Percentiles rank a stretch among this genome's conserved stretches.
phyloP scores from a whole-genome alignment of 1,140 invertebrate genomes.

The Choristoneura fumiferana region DNA sequence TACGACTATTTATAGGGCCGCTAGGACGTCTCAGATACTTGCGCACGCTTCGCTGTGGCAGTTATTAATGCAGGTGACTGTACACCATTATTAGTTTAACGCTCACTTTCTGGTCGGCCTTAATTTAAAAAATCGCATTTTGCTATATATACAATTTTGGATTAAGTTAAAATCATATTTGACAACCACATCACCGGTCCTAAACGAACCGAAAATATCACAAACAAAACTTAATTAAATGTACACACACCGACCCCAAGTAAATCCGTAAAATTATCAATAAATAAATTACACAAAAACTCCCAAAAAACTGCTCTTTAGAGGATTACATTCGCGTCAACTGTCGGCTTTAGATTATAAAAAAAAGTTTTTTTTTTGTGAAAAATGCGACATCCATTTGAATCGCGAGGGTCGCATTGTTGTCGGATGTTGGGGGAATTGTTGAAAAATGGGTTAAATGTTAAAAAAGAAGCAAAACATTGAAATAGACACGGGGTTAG shows the following conservation, averaged over 20 bases:
- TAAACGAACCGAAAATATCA: slow-evolving; percentile 17
- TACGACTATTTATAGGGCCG: no score
- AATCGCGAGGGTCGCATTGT: slow-evolving; percentile 56
- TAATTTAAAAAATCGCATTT: no score
- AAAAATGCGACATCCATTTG: slow-evolving; percentile 69
- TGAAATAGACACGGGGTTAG: slow-evolving; percentile 23
- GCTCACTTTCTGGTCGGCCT: no score
- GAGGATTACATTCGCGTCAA: slow-evolving; percentile 77
- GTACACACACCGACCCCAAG: slow-evolving; percentile 9
- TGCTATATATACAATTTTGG: neutral
- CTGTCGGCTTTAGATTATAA: slow-evolving; percentile 70
- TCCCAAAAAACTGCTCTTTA: slow-evolving; percentile 69
- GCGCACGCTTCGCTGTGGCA: no score
- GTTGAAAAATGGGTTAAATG: slow-evolving; percentile 74
- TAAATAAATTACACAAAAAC: slow-evolving; percentile 63
- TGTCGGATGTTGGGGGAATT: slow-evolving; percentile 61
- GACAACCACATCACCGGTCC: neutral
- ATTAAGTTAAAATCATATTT: neutral
- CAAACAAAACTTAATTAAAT: slow-evolving; percentile 19
- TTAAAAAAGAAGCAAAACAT: slow-evolving; percentile 65
- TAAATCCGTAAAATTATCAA: slow-evolving; percentile 56
- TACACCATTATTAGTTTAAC: no score
- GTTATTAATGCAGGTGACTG: no score
- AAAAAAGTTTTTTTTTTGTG: slow-evolving; percentile 55
- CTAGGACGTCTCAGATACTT: no score